Conservation (phyloP, 2,888 invertebrate genomes). For the Rhagonycha lutea region DNA sequence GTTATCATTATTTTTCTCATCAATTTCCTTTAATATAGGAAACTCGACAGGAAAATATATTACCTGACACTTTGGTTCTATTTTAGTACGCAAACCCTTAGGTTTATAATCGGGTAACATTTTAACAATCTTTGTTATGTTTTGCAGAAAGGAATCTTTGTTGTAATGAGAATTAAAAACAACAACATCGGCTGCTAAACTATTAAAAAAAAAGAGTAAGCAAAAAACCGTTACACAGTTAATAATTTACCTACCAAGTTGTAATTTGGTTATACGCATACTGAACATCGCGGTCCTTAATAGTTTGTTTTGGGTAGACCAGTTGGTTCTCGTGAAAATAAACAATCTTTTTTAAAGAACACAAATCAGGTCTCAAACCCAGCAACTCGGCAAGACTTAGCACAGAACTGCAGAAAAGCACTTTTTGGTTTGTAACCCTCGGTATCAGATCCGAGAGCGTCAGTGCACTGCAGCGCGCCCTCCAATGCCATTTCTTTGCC, state of each 20-base stretch:
- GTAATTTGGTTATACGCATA: conserved; percentile 77
- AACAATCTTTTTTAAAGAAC: conserved; percentile 63
- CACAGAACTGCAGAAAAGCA: conserved; percentile 70
- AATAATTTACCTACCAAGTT: conserved; percentile 59
- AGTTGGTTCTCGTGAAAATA: conserved; percentile 82
- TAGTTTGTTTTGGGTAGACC: conserved; percentile 68
- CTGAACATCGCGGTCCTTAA: conserved; percentile 72
- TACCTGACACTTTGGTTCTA: conserved; percentile 65
- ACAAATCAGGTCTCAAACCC: conserved; percentile 68
- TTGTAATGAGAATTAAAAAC: conserved; percentile 76
- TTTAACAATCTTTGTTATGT: conserved; percentile 64
- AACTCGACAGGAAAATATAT: conserved; percentile 63
- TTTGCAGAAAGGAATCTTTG: conserved; percentile 66
- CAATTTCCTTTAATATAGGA: conserved; percentile 37
- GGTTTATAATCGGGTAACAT: conserved; percentile 68
- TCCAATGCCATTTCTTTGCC: conserved; percentile 80
- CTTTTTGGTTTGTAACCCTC: conserved; percentile 56
- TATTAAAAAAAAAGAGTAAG: conserved; percentile 41
- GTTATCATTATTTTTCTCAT: neutral
- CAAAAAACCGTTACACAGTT: neutral
- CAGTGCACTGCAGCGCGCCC: conserved; percentile 69
- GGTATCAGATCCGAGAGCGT: conserved; percentile 66
- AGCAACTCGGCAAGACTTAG: conserved; percentile 71
- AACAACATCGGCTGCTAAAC: conserved; percentile 68
- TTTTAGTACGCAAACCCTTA: conserved; percentile 58